Evolutionary conservation across 2,797 vertebrate species (phyloP).

Genomic region (Tympanoctomys barrerae): DNA sequence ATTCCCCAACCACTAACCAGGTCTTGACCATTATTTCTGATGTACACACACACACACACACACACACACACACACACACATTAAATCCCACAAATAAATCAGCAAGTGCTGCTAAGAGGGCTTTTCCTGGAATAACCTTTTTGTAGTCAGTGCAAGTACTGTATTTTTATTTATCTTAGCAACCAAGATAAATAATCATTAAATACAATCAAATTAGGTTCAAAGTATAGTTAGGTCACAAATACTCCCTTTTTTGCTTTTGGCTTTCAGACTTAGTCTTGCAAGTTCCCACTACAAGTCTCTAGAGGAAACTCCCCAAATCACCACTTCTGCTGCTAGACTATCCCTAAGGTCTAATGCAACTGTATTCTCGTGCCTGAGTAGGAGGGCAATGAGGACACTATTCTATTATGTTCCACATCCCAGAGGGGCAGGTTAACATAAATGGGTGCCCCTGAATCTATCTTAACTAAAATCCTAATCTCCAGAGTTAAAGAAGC

Average conservation of each 20-base stretch:
- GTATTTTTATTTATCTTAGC: conserved; percentile 71
- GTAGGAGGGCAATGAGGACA: background rate
- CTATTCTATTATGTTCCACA: background rate
- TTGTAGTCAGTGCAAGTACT: conserved; percentile 26
- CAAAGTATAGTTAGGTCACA: conserved; percentile 54
- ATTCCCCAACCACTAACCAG: background rate
- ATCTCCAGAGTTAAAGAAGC: conserved; percentile 24
- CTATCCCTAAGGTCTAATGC: background rate
- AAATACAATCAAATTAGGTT: conserved; percentile 59
- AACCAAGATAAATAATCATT: conserved; percentile 57
- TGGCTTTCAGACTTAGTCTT: conserved; percentile 13
- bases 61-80: background rate
- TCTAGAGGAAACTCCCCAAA: background rate
- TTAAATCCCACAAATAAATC: conserved; percentile 42
- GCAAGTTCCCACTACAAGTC: background rate
- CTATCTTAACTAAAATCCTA: conserved; percentile 39
- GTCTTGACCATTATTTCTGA: conserved; percentile 4
- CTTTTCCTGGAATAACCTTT: conserved; percentile 39
- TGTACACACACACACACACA: conserved; percentile 11
- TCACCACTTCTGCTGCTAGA: background rate
- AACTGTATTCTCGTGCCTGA: background rate
- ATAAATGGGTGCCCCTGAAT: background rate
- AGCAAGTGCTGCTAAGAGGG: background rate
- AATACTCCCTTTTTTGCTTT: background rate
- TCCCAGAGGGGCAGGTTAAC: background rate